Conservation (phyloP, 2,888 invertebrate species). For the Ophioninae sp. region DNA sequence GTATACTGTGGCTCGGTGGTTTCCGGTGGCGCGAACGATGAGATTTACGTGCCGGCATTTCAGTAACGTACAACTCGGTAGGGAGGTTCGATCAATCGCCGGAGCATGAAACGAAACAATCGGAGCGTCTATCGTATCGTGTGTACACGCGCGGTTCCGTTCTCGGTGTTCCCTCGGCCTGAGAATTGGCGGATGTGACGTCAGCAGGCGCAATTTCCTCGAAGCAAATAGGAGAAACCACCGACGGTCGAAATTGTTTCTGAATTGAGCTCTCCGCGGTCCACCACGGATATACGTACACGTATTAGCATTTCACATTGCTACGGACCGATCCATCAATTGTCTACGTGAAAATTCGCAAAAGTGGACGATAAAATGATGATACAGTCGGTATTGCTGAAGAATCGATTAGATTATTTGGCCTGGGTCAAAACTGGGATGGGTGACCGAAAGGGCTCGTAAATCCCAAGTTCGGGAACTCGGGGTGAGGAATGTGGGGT, state of each 20-base stretch:
- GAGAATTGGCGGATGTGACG: slow-evolving; percentile 78
- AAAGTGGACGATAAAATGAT: neutral
- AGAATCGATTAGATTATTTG: neutral
- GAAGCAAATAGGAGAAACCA: slow-evolving; percentile 79
- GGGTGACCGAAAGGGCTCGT: neutral
- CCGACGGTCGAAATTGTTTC: slow-evolving; percentile 78
- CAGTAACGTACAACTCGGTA: neutral
- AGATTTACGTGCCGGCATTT: slow-evolving; percentile 4
- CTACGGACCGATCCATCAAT: slow-evolving; percentile 64
- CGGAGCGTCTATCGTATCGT: slow-evolving; percentile 49
- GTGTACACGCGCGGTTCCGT: slow-evolving; percentile 16
- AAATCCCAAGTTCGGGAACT: neutral
- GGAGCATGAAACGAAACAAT: slow-evolving; percentile 56
- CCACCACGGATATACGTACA: slow-evolving; percentile 1
- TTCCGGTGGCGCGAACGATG: slow-evolving; percentile 40
- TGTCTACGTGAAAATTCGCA: slow-evolving; percentile 65
- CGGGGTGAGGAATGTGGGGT: neutral
- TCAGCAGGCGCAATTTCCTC: slow-evolving; percentile 80
- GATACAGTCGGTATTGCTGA: neutral
- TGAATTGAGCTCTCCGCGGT: slow-evolving; percentile 48
- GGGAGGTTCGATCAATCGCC: slow-evolving; percentile 46
- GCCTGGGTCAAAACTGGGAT: neutral
- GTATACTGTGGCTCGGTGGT: slow-evolving; percentile 25
- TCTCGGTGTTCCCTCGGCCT: slow-evolving; percentile 38
- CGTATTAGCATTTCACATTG: neutral